Evolutionary conservation across 2,797 vertebrate genomes (phyloP).

Genomic region (Eremophila alpestris): DNA sequence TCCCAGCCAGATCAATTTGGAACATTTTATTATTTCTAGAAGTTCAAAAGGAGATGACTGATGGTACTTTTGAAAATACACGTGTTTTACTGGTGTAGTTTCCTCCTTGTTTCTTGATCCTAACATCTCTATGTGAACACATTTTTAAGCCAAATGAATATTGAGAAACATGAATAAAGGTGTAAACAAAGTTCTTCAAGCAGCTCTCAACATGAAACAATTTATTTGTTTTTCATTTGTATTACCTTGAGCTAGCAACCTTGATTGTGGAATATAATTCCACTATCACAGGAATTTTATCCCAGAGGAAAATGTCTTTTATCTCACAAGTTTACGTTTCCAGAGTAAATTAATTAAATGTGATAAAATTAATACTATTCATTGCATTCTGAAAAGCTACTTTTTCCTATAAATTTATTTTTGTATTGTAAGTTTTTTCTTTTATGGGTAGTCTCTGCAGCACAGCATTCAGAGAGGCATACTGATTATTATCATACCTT

Average conservation of each 20-base stretch:
- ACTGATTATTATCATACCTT: neutral
- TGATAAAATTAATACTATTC: neutral
- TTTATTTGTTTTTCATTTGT: neutral
- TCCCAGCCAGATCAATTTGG: neutral
- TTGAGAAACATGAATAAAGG: neutral
- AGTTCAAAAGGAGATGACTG: slow-evolving; percentile 7
- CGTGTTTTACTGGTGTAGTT: neutral
- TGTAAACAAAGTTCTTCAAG: neutral
- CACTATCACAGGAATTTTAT: neutral
- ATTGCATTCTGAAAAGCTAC: neutral
- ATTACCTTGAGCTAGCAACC: neutral
- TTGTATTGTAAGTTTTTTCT: neutral
- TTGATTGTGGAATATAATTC: neutral
- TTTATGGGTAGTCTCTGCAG: neutral
- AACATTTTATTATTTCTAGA: slow-evolving; percentile 16
- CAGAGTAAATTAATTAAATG: neutral
- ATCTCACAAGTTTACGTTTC: neutral
- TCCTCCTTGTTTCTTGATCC: neutral
- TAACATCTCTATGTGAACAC: neutral
- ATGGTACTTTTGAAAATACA: neutral
- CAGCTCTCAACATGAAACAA: neutral
- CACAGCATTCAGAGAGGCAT: neutral
- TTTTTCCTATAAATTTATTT: neutral
- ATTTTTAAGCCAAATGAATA: neutral
- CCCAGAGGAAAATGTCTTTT: neutral